phyloP scores from a whole-genome alignment of 2,113 vertebrate species.

The Chaenogobius annularis region DNA sequence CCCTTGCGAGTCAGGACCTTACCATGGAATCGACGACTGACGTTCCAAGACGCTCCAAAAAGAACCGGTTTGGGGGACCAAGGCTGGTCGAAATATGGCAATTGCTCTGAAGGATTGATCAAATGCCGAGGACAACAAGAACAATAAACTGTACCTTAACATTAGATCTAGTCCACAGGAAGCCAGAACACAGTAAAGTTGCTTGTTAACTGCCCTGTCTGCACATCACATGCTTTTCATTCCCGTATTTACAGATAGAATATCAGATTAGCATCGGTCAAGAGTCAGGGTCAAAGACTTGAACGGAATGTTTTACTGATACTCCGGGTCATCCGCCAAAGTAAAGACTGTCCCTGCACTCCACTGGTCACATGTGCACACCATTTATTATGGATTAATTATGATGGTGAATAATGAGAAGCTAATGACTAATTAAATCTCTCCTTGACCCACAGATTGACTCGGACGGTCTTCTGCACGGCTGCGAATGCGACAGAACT shows the following conservation, averaged over 20 bases:
- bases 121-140: too few relatives aligned
- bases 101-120: too few relatives aligned
- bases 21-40: too few relatives aligned
- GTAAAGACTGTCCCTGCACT: neutral
- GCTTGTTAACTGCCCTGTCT: neutral
- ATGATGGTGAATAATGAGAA: constrained; percentile 67
- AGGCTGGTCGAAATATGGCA: too few relatives aligned
- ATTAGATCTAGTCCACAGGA: neutral
- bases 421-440: constrained; percentile 71
- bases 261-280: constrained; percentile 6
- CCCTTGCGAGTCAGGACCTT: too few relatives aligned
- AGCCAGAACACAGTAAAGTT: neutral
- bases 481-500: constrained; percentile 16
- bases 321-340: neutral
- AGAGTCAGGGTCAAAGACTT: constrained; percentile 2
- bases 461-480: neutral
- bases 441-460: constrained; percentile 61
- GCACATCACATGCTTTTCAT: constrained; percentile 11
- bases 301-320: neutral
- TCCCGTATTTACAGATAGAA: neutral
- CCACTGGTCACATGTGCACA: constrained; percentile 31
- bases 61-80: too few relatives aligned
- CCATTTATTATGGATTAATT: constrained; percentile 53
- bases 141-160: too few relatives aligned
- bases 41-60: too few relatives aligned